Evolutionary conservation across 2,888 invertebrate species (phyloP).

Genomic region (Arctia plantaginis): DNA sequence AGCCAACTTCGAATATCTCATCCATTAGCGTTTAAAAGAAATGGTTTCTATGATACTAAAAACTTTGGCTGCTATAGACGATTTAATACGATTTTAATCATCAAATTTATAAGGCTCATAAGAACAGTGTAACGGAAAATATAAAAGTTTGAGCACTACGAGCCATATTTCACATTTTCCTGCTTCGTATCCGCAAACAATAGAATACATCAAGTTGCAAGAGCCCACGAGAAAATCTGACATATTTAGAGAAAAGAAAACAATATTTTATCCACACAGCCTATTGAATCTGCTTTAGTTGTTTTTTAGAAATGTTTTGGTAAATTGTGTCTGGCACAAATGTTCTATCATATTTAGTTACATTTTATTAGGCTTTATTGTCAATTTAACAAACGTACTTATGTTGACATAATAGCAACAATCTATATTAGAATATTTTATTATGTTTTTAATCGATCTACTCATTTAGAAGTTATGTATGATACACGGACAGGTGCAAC

Average conservation of each 20-base stretch:
- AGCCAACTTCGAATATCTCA: neutral
- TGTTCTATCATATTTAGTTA: neutral
- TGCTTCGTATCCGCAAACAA: conserved; percentile 18
- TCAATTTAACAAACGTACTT: neutral
- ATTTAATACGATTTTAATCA: neutral
- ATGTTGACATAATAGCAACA: neutral
- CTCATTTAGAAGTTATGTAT: too few relatives aligned
- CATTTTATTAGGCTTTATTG: neutral
- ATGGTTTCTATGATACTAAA: neutral
- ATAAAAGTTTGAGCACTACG: neutral
- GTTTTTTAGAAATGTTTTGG: conserved; percentile 1
- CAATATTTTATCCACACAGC: conserved; percentile 15
- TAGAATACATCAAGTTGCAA: conserved; percentile 18
- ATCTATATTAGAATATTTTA: neutral
- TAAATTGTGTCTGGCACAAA: conserved; percentile 5
- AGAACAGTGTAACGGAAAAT: neutral
- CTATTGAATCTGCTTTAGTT: conserved; percentile 12
- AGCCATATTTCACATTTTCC: conserved; percentile 1
- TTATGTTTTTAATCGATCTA: too few relatives aligned
- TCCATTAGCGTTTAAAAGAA: neutral
- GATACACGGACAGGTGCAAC: too few relatives aligned
- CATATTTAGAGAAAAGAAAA: conserved; percentile 20
- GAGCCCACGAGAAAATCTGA: conserved; percentile 13
- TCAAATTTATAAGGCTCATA: neutral
- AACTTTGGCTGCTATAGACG: neutral